These are phyloP conservation scores for Nemopilema nomurai DNA, from an alignment of 30 jellyfish, hydroid and myxozoan species.

Conservation along the genomic window DNA sequence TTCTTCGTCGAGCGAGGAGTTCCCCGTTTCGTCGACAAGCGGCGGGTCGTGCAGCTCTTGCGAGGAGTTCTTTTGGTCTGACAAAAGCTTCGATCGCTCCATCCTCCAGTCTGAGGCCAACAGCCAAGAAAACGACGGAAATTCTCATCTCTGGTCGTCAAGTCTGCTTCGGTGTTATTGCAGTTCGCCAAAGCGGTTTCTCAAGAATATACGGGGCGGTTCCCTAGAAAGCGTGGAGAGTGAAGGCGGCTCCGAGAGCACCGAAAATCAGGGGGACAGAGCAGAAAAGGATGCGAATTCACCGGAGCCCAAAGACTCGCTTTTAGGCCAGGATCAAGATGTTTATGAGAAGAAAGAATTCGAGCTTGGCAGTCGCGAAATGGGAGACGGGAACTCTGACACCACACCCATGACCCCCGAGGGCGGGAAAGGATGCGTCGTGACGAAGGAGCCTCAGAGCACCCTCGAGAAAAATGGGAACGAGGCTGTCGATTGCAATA, in stretches of 20 bases:
- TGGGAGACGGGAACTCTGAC: slow-evolving; percentile 63
- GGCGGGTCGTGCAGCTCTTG: slow-evolving; percentile 77
- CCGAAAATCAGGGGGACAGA: neutral
- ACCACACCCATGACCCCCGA: slow-evolving; percentile 32
- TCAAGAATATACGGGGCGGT: slow-evolving; percentile 8
- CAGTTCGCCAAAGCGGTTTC: slow-evolving; percentile 66
- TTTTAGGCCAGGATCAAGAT: neutral
- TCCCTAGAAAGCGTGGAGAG: slow-evolving; percentile 44
- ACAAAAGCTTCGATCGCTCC: slow-evolving; percentile 61
- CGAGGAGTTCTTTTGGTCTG: slow-evolving; percentile 71
- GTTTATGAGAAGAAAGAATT: neutral
- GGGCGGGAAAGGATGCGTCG: neutral
- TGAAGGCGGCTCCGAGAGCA: slow-evolving; percentile 6
- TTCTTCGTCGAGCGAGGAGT: slow-evolving; percentile 58
- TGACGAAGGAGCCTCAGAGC: neutral
- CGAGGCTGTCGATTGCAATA: neutral
- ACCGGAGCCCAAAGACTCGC: neutral
- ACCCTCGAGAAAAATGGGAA: neutral
- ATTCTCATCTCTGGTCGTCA: slow-evolving; percentile 90
- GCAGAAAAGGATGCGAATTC: neutral
- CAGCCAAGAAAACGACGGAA: slow-evolving; percentile 49
- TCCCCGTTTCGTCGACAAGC: slow-evolving; percentile 81
- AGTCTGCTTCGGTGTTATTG: slow-evolving; percentile 92
- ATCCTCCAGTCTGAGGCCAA: slow-evolving; percentile 35
- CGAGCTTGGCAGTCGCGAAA: slow-evolving; percentile 47